A percentile compares a stretch with the other conserved stretches of the same genome.
phyloP scores from a whole-genome alignment of 1,140 invertebrate species.

The Streblospio benedicti region DNA sequence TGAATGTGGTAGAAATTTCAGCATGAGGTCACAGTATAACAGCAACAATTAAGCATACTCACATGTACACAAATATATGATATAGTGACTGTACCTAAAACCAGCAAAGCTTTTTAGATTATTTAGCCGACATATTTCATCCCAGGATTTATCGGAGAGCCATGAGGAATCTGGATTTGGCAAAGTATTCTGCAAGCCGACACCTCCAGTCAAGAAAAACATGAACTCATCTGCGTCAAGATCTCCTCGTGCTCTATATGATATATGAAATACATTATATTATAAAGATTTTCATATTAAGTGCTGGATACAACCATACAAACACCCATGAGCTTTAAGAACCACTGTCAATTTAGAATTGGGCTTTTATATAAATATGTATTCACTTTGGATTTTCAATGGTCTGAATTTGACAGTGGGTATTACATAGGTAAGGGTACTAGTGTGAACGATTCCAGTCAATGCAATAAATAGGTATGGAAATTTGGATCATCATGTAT shows the following conservation, averaged over 20 bases:
- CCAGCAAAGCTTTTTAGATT: constrained; percentile 39
- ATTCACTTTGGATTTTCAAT: too few relatives aligned
- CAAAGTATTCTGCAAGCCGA: constrained; percentile 44
- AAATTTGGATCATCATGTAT: too few relatives aligned
- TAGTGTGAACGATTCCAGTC: too few relatives aligned
- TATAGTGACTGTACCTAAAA: constrained; percentile 42
- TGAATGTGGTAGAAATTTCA: neutral
- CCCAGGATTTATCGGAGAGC: constrained; percentile 46
- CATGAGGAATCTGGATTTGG: constrained; percentile 46
- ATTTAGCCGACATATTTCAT: constrained; percentile 44
- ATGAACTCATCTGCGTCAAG: constrained; percentile 41
- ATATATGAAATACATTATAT: neutral
- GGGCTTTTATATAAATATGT: neutral
- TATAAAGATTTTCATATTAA: constrained; percentile 5
- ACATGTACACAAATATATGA: too few relatives aligned
- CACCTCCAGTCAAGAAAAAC: constrained; percentile 48
- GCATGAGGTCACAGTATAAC: too few relatives aligned
- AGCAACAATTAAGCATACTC: too few relatives aligned
- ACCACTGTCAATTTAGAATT: too few relatives aligned
- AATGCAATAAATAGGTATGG: too few relatives aligned
- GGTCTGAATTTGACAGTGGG: too few relatives aligned
- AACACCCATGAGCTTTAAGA: too few relatives aligned
- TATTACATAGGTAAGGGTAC: too few relatives aligned
- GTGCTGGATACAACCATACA: too few relatives aligned
- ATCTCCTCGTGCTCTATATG: constrained; percentile 37